Percentiles rank a stretch among this genome's conserved stretches.
Evolutionary conservation across 1,140 invertebrate genomes (phyloP).

Genomic region (Bombus cullumanus): DNA sequence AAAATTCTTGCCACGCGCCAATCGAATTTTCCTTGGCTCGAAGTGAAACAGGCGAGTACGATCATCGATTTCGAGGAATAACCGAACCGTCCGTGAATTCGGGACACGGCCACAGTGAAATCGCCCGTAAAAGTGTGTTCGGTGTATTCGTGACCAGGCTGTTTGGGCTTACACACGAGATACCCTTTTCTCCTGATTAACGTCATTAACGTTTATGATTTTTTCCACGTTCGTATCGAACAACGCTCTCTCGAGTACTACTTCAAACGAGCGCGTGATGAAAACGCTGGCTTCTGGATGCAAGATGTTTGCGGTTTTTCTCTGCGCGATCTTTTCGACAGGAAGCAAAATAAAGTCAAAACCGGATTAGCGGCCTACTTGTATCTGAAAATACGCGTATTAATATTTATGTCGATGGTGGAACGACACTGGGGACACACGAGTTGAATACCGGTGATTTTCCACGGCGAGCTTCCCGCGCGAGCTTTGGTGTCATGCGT

Average conservation of each 20-base stretch:
- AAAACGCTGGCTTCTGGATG: not conserved
- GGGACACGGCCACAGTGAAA: constrained; percentile 52
- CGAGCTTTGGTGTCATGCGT: not conserved
- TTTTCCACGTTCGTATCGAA: not conserved
- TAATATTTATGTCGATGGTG: constrained; percentile 7
- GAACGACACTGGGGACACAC: not conserved
- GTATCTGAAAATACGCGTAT: not conserved
- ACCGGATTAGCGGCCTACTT: constrained; percentile 49
- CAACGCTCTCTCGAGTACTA: not conserved
- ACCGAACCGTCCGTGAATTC: constrained; percentile 14
- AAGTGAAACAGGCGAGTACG: not conserved
- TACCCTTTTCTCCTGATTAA: constrained; percentile 11
- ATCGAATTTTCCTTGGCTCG: not conserved
- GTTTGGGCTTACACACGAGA: constrained; percentile 11
- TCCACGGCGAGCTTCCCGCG: not conserved
- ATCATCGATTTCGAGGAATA: constrained; percentile 20
- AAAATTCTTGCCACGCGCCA: not conserved
- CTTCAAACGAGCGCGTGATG: not conserved
- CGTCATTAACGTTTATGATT: not conserved
- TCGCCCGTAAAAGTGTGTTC: constrained; percentile 45
- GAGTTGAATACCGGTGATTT: not conserved
- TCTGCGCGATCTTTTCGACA: constrained; percentile 6
- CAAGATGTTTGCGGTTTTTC: not conserved
- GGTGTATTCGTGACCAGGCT: constrained; percentile 9
- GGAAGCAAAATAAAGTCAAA: constrained; percentile 9